Evolutionary conservation across 1,140 invertebrate genomes (phyloP), one percentile per base, ranked within the genome.

Genomic region (Tetraneura akinire): DNA sequence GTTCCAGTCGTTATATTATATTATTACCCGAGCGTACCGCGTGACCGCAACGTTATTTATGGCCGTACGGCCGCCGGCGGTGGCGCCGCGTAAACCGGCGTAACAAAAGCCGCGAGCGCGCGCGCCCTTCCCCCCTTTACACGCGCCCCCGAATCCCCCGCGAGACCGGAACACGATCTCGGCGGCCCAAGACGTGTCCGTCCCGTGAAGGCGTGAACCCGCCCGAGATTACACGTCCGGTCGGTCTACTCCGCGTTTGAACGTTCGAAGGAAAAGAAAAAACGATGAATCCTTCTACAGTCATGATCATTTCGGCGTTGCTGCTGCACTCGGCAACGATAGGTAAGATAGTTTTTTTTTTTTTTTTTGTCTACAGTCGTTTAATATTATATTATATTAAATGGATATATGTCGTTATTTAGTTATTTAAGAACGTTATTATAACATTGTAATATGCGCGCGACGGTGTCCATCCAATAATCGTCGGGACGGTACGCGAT

Each of bases 31-130:
- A 37, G 3, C 32, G 32, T 4, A 37, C 26, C 26, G 8, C 21
- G n/a, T 49, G 5, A 21, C 16, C 23, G 32, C 23, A 26, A 37
- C 14, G 18, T 26, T n/a, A 62, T 37, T 26, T 26, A 32, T 76
- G 53, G 26, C 21, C 21, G 74, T 42, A 11, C 21, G 53, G 55
- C 11, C 55, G 73, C 53, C 53, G n/a, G 32, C 21, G 26, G 6
- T 11, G 62, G 62, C 53, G 73, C 73, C 51, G 9, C 37, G 37
- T 10, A 62, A 78, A 47, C 74, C 74, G 55, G 74, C 74, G 42
- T 78, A 66, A 37, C 8, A 37, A 45, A 71, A n/a, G 23, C 23
- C 21, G 32, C 23, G 23, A 0, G 26, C 32, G 62, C 51, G 14
- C 14, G 18, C 5, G 0, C 14, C 49, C 21, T 42, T 45, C 64